A percentile compares a stretch with the other conserved stretches of the same genome.
Conservation (phyloP, 2,888 invertebrate species). For the Pseudococcus jackbeardsleyi region DNA sequence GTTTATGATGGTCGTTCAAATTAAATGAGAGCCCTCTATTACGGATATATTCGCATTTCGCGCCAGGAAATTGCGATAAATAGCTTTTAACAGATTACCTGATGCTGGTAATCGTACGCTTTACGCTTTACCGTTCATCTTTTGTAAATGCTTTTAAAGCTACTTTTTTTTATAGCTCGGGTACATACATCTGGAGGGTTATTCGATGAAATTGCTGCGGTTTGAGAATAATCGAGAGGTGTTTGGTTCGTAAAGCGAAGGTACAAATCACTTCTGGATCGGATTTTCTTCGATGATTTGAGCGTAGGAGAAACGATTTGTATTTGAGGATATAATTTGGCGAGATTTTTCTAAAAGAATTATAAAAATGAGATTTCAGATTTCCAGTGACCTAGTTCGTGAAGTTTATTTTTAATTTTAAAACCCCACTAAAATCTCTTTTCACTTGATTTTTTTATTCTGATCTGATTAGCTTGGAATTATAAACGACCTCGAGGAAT, state of each 20-base stretch:
- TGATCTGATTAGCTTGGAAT: too few relatives aligned
- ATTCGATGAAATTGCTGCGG: neutral
- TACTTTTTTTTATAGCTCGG: neutral
- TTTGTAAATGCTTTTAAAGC: slow-evolving; percentile 23
- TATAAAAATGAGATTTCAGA: neutral
- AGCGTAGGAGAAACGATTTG: neutral
- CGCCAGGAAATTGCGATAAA: slow-evolving; percentile 12
- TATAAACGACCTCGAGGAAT: too few relatives aligned
- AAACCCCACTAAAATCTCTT: neutral
- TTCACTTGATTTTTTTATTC: too few relatives aligned
- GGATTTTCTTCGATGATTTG: neutral
- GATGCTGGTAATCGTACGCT: neutral
- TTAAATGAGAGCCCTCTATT: slow-evolving; percentile 10
- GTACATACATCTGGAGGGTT: neutral
- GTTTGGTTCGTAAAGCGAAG: neutral
- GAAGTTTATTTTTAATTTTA: neutral
- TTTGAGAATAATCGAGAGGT: neutral
- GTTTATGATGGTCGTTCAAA: slow-evolving; percentile 19
- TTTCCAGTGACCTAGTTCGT: neutral
- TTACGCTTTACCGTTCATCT: slow-evolving; percentile 29
- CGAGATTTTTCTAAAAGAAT: neutral
- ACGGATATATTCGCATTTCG: slow-evolving; percentile 10
- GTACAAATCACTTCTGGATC: neutral
- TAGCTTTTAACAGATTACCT: slow-evolving; percentile 3
- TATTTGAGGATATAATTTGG: neutral